Evolutionary conservation across 2,797 vertebrate species (phyloP).

Genomic region (Phoeniculus purpureus): DNA sequence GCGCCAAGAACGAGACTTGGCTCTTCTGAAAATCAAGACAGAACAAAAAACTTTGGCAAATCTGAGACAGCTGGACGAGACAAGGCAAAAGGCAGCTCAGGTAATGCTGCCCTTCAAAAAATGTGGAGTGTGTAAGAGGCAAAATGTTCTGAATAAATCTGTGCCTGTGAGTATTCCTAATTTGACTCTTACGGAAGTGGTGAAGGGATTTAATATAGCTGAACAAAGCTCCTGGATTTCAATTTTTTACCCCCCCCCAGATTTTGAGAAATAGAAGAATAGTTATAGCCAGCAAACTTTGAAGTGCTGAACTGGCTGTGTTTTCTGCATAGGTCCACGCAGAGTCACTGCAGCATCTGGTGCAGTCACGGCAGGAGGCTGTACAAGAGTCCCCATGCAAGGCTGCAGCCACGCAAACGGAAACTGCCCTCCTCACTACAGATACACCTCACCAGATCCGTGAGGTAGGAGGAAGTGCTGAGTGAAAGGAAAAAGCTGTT

Average conservation of each 20-base stretch:
- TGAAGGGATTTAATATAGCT: neutral
- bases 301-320: neutral
- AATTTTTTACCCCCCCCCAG: neutral
- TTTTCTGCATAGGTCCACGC: conserved; percentile 80
- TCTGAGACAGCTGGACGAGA: conserved; percentile 89
- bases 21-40: conserved; percentile 89
- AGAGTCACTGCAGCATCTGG: conserved; percentile 85
- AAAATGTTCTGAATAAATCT: conserved; percentile 16
- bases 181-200: neutral
- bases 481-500: neutral
- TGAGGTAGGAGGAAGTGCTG: conserved; percentile 80
- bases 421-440: conserved; percentile 79
- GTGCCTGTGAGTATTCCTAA: neutral
- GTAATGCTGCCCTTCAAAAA: conserved; percentile 75
- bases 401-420: conserved; percentile 87
- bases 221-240: neutral
- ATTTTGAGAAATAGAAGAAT: neutral
- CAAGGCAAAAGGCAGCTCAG: conserved; percentile 88
- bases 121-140: neutral
- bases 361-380: conserved; percentile 82
- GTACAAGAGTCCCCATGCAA: conserved; percentile 83
- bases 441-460: conserved; percentile 85
- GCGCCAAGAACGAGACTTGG: conserved; percentile 88
- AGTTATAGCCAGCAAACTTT: neutral
- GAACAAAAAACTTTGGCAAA: conserved; percentile 91